Base-by-base conservation (phyloP, 2,888 invertebrate genomes). In the Leptopilina syphax region DNA sequence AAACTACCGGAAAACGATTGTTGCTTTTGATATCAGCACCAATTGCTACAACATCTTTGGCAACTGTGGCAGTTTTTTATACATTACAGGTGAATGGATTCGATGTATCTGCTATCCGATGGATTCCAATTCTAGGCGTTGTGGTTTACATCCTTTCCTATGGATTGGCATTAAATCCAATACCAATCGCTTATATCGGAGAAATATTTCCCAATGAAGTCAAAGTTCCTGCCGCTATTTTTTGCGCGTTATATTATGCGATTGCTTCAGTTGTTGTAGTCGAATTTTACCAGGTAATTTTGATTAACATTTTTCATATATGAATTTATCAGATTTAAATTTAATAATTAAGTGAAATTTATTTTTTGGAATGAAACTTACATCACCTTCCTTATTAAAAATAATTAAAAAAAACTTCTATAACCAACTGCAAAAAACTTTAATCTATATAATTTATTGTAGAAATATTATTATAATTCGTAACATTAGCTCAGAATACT, bases 161-260 rank as follows among this genome's bases (percentile, higher is more conserved):
- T 73, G 92, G 91, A 4, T 83, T 91, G 13, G 90, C 90, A 2
- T 82, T 92, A 27, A 92, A 92, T 86, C 91, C 92, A 3, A 83
- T 91, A 67, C 90, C 91, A 0, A 85, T 92, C 12, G 89, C 91
- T 65, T 92, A 91, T 79, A 85, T 91, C 50, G 90, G 92, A 47
- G 92, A 92, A 82, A 86, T 92, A 77, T 92, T 92, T 78, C 87
- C 88, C 1, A 86, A 90, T 73, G 91, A 92, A 76, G 88, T 91
- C 77, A 92, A 91, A 83, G 89, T 89, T n/a, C 88, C 90, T 0
- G 91, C 91, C 10, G 91, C 89, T 0, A 86, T 92, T 66, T 88
- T 88, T 78, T 87, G 87, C 47, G 87, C 91, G 9, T 83, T 91
- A n/a, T 91, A 89, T 83, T 92, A 91, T 79, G 88, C 92, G 34